Base-by-base conservation (phyloP, 2,797 vertebrate genomes). In the Parambassis ranga region DNA sequence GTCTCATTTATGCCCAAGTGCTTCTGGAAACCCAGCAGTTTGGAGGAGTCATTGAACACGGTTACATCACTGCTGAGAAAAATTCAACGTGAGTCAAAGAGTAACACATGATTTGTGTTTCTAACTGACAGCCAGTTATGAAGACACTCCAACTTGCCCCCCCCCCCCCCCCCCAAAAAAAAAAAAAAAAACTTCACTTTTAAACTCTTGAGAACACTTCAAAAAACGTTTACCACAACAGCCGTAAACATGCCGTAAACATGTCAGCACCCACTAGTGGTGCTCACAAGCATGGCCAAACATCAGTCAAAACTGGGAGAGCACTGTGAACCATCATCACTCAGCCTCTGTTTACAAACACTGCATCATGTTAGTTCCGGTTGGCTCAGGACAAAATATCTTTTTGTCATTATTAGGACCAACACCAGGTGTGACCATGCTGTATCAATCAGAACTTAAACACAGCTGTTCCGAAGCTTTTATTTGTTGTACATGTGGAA, bases 191-290 rank as follows among this genome's bases (percentile, higher is more conserved):
- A 28, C 18, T 31, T 65, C 19, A 37, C 18, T 46, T 59, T 35
- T 18, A 44, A 77, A 30, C 61, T 35, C 65, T 52, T 36, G n/a
- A 53, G 31, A 62, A 49, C 23, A 15, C 31, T 62, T 59, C 3
- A 49, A 28, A 62, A 67, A 43, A 22, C 41, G 35, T 55, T 14
- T 7, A 31, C 41, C 24, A 43, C 42, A 73, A 66, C 32, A 38
- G 53, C 32, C 66, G 43, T 64, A 75, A 82, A 82, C 52, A 53
- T 83, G 65, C 32, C 66, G 43, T 64, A 75, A 82, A 82, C 52
- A 53, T 83, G 65, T 81, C 76, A 72, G 15, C 10, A 1, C 3
- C 7, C 47, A 44, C 18, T 57, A 68, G 50, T 50, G 38, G 47
- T 20, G 30, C 38, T 68, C 38, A 23, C 18, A 60, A 49, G 52